These are phyloP conservation scores for Odocoileus hemionus DNA, from an alignment of 2,113 vertebrate species.

Conservation along the genomic window DNA sequence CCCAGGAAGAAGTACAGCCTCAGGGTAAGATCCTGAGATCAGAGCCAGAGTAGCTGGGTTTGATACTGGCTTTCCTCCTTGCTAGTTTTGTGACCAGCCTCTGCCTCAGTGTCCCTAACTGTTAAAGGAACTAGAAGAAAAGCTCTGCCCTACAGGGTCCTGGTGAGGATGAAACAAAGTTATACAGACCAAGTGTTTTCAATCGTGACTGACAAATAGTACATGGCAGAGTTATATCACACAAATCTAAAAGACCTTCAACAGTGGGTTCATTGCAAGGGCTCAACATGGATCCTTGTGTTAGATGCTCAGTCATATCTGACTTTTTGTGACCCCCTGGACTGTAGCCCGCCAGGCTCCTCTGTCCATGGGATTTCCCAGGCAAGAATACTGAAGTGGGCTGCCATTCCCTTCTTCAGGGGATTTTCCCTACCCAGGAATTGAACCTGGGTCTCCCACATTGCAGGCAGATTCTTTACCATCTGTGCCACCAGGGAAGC, in stretches of 20 bases:
- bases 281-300: background rate
- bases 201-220: background rate
- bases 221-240: background rate
- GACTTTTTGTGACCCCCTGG: background rate
- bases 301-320: background rate
- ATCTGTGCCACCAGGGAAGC: background rate
- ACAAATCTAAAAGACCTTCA: background rate
- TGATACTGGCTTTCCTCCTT: background rate
- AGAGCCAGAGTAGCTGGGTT: background rate
- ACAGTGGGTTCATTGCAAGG: background rate
- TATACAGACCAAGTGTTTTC: background rate
- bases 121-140: background rate
- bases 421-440: background rate
- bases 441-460: background rate
- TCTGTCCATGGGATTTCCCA: background rate
- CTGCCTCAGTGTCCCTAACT: background rate
- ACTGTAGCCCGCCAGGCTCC: background rate
- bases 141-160: too few species aligned
- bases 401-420: background rate
- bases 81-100: background rate
- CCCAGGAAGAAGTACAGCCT: background rate
- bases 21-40: background rate
- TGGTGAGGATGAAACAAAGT: background rate
- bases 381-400: background rate
- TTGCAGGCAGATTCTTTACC: background rate